Evolutionary conservation across 2,797 vertebrate genomes (phyloP).

Genomic region (Lagocephalus sceleratus): DNA sequence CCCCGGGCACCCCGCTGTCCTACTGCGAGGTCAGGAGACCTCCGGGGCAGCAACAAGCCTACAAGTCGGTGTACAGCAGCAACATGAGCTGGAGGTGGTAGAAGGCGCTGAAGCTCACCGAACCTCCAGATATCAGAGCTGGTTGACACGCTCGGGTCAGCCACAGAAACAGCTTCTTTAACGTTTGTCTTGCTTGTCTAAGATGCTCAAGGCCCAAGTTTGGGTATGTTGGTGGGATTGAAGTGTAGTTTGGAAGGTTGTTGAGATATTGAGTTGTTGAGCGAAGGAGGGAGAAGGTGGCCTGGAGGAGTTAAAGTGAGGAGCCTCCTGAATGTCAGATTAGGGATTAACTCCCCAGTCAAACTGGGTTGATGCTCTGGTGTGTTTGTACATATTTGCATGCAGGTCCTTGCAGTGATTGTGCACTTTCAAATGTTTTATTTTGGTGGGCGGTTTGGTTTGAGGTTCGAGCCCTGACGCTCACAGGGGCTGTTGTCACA

Average conservation of each 20-base stretch:
- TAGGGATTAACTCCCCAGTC: conserved; percentile 18
- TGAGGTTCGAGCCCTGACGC: conserved; percentile 21
- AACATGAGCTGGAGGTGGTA: conserved; percentile 76
- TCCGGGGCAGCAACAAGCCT: conserved; percentile 65
- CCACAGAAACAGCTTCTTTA: too few species aligned
- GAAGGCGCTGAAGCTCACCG: conserved; percentile 2
- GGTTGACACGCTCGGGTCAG: too few species aligned
- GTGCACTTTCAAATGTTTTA: conserved; percentile 11
- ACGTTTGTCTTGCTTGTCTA: too few species aligned
- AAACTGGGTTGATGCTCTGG: conserved; percentile 18
- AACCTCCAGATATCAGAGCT: not conserved
- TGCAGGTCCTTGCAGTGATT: conserved; percentile 46
- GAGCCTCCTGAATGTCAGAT: conserved; percentile 9
- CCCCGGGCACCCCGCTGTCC: conserved; percentile 62
- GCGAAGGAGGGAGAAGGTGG: not conserved
- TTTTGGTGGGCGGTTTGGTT: not conserved
- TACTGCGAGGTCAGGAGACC: conserved; percentile 69
- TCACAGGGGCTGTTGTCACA: conserved; percentile 19
- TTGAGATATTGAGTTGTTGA: not conserved
- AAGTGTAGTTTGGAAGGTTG: not conserved
- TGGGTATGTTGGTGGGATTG: too few species aligned
- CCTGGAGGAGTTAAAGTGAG: not conserved
- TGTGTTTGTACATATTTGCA: conserved; percentile 42
- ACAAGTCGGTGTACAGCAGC: conserved; percentile 76
- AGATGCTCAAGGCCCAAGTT: too few species aligned